Base-by-base conservation (phyloP, 1,140 invertebrate genomes). In the Philopotamus ludificatus region DNA sequence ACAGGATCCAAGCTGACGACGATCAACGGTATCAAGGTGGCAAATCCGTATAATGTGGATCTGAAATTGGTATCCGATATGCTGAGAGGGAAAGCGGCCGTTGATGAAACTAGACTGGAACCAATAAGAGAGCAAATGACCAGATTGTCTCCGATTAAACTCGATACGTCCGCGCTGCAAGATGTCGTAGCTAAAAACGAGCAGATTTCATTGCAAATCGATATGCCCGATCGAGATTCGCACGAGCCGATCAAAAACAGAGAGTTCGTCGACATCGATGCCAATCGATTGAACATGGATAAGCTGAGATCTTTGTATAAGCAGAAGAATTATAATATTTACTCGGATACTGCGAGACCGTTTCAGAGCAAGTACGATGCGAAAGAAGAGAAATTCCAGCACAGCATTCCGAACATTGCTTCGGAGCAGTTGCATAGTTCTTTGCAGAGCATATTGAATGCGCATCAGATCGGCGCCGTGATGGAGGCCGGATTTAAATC, bases 31-130 rank as follows among this genome's bases (percentile, higher is more conserved):
- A 74, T 78, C 63, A 76, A 74, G 73, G 75, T 81, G 9, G 75
- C 75, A 18, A 81, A 81, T 68, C 79, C 79, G 10, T 80, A 74
- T 57, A 81, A 81, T 63, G 70, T 80, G 1, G 79, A 81, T 70
- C 65, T 81, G 3, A 78, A 77, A 72, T 62, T 81, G 60, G 77
- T 80, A 2, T 76, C 76, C 50, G 79, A 80, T 54, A 77, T 80
- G 73, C 72, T 81, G 53, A 80, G 76, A 73, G 78, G 78, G 18
- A 81, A 79, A 72, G 62, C 74, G 22, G 54, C 71, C 9, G 26
- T 75, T 39, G 77, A 78, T 58, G 77, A 79, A 21, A 71, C 71
- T 3, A 74, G 76, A 55, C 64, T 77, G 23, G 65, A 73, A 45
- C 49, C 72, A 26, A 62, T 77, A 23, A 71, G 74, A 61, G 76